Evolutionary conservation across 2,113 vertebrate species (phyloP), one percentile per base, ranked within the genome.

Genomic region (Puma concolor): DNA sequence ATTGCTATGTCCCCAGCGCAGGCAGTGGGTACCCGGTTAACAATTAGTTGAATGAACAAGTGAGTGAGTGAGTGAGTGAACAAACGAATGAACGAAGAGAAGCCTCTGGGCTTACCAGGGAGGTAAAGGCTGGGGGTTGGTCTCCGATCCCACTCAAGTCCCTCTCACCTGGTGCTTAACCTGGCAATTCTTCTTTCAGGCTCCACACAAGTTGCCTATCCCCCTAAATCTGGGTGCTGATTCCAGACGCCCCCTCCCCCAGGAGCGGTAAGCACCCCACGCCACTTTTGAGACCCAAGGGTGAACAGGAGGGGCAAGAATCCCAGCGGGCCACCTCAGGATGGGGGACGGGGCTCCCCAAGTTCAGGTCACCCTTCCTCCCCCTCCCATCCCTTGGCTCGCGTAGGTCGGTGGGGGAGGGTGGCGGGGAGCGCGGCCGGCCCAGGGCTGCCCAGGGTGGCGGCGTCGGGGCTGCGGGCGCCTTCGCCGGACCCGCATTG

Each of bases 401-500:
- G 10, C 31, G 14, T 16, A 27, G 48, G 41, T 21, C 3, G 36
- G n/a, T 16, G 17, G 50, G 27, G 54, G 66, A 36, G 27, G 79
- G 48, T 2, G 15, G 64, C 25, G 77, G 52, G 63, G 83, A 63
- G 41, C 54, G 57, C 94, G 25, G 81, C 79, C 77, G 54, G 91
- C 88, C 97, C 74, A 38, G n/a, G 77, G 57, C 89, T 54, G 76
- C 48, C 44, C 74, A 0, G 31, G 41, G 60, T 27, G 36, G 87
- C 7, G 74, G 97, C 97, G 92, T 93, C 95, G 92, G 96, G 36
- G 19, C 94, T 5, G 96, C 69, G 69, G 94, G 95, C 48, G 63
- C 72, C 96, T 93, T 98, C 54, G 41, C 98, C 77, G 82, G 98
- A 92, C 94, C 97, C 63, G 98, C 98, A 98, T 97, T 98, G 98